Percentiles rank a stretch among this genome's conserved stretches.
phyloP scores from a whole-genome alignment of 2,797 vertebrate species.

The Sebastes variabilis region DNA sequence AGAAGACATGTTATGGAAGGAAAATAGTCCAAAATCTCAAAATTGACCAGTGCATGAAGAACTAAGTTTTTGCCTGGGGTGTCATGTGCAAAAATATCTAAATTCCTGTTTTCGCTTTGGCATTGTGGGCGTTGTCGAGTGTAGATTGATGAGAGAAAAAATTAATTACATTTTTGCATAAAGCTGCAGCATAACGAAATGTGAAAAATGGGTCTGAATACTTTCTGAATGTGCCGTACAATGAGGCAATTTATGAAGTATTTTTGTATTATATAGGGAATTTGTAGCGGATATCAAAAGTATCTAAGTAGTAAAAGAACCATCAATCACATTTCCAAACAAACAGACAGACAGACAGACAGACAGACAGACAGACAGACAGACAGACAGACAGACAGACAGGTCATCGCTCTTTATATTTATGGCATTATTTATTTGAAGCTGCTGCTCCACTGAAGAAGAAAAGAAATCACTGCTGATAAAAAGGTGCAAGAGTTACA shows the following conservation, averaged over 20 bases:
- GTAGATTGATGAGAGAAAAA: neutral
- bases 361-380: too few relatives aligned
- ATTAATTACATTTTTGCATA: too few relatives aligned
- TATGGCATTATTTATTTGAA: conserved; percentile 58
- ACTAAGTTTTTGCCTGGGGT: too few relatives aligned
- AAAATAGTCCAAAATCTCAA: too few relatives aligned
- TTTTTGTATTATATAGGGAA: conserved; percentile 28
- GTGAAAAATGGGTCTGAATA: neutral
- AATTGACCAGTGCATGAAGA: too few relatives aligned
- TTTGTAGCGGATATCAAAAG: conserved; percentile 22
- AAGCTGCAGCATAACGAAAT: neutral
- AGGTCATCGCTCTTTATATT: neutral
- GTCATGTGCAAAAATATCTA: too few relatives aligned
- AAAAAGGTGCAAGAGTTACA: conserved; percentile 53
- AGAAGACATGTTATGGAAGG: too few relatives aligned
- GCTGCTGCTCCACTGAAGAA: conserved; percentile 34
- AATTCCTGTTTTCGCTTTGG: neutral
- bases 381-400: neutral
- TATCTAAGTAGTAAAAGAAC: neutral
- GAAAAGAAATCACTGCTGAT: conserved; percentile 19
- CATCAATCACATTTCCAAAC: neutral
- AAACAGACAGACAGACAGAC: neutral
- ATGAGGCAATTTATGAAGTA: conserved; percentile 22
- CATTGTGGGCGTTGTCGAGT: neutral
- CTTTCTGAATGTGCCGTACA: neutral